phyloP scores from a whole-genome alignment of 2,113 vertebrate genomes.

The Nibea albiflora region DNA sequence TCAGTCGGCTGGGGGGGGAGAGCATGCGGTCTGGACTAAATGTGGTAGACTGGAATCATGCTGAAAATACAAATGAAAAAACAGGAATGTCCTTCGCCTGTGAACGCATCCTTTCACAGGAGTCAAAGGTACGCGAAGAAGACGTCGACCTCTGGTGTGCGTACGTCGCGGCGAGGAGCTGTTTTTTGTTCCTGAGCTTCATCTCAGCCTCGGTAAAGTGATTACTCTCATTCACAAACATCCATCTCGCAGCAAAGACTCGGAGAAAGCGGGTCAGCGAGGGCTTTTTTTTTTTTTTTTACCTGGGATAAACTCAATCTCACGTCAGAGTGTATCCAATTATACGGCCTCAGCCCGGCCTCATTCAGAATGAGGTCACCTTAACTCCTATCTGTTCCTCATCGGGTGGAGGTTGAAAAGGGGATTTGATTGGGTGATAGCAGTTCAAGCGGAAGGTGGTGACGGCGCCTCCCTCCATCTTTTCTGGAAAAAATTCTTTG shows the following conservation, averaged over 20 bases:
- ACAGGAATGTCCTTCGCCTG: neutral
- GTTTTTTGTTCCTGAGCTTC: slow-evolving; percentile 33
- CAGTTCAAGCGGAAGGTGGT: neutral
- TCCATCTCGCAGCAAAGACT: slow-evolving; percentile 33
- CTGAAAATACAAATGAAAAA: neutral
- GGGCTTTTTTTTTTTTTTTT: slow-evolving; percentile 1
- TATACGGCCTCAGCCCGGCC: slow-evolving; percentile 42
- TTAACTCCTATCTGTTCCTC: slow-evolving; percentile 64
- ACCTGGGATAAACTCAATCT: slow-evolving; percentile 72
- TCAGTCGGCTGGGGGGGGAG: no score
- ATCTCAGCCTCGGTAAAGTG: slow-evolving; percentile 38
- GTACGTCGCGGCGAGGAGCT: neutral
- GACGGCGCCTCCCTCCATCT: neutral
- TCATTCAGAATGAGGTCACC: slow-evolving; percentile 71
- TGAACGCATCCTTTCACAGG: neutral
- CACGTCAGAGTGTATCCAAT: slow-evolving; percentile 66
- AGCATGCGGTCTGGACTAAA: no score
- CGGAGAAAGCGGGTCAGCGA: slow-evolving; percentile 27
- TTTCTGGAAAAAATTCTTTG: slow-evolving; percentile 3
- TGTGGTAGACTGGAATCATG: neutral
- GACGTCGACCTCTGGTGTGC: slow-evolving; percentile 17
- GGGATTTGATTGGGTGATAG: slow-evolving; percentile 61
- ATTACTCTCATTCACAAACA: slow-evolving; percentile 66
- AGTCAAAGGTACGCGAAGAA: neutral
- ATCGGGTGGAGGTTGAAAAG: slow-evolving; percentile 44